Evolutionary conservation across 2,888 invertebrate genomes (phyloP).

Genomic region (Hylaea fasciaria): DNA sequence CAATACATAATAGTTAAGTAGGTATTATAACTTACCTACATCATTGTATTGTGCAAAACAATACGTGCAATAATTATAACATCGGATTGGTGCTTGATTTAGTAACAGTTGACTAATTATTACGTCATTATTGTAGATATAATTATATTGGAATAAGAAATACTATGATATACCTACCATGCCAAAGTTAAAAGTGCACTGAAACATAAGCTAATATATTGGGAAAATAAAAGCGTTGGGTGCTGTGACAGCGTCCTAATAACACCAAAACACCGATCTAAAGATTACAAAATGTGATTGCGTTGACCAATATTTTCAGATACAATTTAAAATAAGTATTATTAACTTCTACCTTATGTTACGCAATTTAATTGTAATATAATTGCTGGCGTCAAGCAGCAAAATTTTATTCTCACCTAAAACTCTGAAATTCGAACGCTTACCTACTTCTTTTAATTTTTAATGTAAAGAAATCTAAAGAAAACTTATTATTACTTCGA

Average conservation of each 20-base stretch:
- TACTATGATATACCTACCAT: background rate
- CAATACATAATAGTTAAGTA: too few relatives aligned
- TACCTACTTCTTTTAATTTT: too few relatives aligned
- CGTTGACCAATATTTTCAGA: slow-evolving; percentile 51
- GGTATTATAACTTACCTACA: background rate
- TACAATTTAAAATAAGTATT: slow-evolving; percentile 3
- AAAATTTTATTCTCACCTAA: too few relatives aligned
- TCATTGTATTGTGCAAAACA: background rate
- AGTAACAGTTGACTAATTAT: too few relatives aligned
- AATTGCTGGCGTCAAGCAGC: background rate
- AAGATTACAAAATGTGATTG: slow-evolving; percentile 26
- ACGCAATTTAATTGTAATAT: too few relatives aligned
- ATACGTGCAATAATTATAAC: slow-evolving; percentile 9
- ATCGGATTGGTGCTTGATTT: too few relatives aligned
- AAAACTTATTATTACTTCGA: background rate
- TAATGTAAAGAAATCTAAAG: too few relatives aligned
- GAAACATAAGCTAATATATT: slow-evolving; percentile 2
- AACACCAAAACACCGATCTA: slow-evolving; percentile 7
- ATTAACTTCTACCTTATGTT: slow-evolving; percentile 9
- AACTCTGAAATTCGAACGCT: background rate
- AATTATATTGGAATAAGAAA: too few relatives aligned
- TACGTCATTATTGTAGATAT: too few relatives aligned
- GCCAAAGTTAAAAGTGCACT: slow-evolving; percentile 1
- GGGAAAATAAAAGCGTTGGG: slow-evolving; percentile 10
- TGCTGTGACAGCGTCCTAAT: slow-evolving; percentile 11